Evolutionary conservation across 2,888 invertebrate genomes (phyloP).

Genomic region (Drosophila mulleri): DNA sequence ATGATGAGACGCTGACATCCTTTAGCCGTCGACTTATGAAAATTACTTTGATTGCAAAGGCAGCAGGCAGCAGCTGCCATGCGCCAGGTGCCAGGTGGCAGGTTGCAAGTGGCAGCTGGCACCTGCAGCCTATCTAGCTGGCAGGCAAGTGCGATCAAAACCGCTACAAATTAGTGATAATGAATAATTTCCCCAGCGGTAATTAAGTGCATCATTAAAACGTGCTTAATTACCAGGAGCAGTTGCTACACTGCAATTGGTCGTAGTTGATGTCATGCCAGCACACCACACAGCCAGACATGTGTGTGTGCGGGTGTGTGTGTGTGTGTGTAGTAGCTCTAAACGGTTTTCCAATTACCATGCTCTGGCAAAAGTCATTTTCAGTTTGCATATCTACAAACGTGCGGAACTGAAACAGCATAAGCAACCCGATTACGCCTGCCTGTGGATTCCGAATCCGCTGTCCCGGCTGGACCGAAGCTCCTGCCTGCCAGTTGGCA

Average conservation of each 20-base stretch:
- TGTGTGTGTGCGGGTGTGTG: neutral
- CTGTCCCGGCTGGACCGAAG: neutral
- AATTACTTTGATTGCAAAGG: conserved; percentile 53
- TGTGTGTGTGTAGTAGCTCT: conserved; percentile 31
- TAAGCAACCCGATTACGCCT: conserved; percentile 54
- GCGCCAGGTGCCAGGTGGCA: conserved; percentile 13
- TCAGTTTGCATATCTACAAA: conserved; percentile 70
- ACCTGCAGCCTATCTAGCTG: conserved; percentile 15
- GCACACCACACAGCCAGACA: conserved; percentile 2
- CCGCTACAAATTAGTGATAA: conserved; percentile 76
- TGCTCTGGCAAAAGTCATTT: conserved; percentile 67
- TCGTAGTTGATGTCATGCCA: conserved; percentile 42
- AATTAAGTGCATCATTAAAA: conserved; percentile 79
- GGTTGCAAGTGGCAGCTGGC: neutral
- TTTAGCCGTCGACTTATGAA: conserved; percentile 40
- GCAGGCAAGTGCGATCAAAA: conserved; percentile 37
- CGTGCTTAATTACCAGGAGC: conserved; percentile 55
- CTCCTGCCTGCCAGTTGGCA: conserved; percentile 13
- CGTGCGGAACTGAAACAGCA: conserved; percentile 43
- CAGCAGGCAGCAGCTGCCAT: conserved; percentile 6
- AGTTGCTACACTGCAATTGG: conserved; percentile 34
- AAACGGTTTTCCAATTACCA: conserved; percentile 74
- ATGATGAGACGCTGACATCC: conserved; percentile 39
- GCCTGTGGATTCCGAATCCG: conserved; percentile 35
- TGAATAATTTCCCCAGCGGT: conserved; percentile 79